Evolutionary conservation across 2,888 invertebrate species (phyloP).

Genomic region (Drosophila mimica): DNA sequence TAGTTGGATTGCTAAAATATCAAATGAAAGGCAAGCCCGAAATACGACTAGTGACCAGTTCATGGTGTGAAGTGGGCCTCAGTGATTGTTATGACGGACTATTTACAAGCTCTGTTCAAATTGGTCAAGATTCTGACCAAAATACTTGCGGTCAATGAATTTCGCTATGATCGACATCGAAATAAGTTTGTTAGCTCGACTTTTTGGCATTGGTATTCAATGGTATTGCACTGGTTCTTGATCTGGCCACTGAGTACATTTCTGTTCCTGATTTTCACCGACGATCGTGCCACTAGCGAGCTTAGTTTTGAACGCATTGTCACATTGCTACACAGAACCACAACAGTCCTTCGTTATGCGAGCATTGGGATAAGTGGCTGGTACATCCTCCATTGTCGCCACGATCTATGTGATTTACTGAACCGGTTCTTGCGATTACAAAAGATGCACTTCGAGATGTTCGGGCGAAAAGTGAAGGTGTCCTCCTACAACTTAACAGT

Average conservation of each 20-base stretch:
- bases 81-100: slow-evolving; percentile 8
- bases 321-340: accelerated
- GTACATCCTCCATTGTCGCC: not conserved
- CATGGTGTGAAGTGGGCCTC: not conserved
- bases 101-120: not conserved
- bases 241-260: not conserved
- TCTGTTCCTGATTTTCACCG: not conserved
- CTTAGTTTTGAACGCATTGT: slow-evolving; percentile 5
- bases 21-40: not conserved
- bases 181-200: not conserved
- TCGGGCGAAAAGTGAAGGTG: not conserved
- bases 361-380: not conserved
- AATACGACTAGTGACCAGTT: not conserved
- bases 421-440: not conserved
- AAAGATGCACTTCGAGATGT: slow-evolving; percentile 6
- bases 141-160: slow-evolving; percentile 3
- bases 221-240: not conserved
- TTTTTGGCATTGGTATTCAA: slow-evolving; percentile 7
- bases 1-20: not conserved
- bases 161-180: slow-evolving; percentile 3
- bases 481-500: not conserved
- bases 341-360: not conserved
- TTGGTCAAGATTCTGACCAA: slow-evolving; percentile 4
- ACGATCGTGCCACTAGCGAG: not conserved
- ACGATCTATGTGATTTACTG: not conserved